Evolutionary conservation across 2,797 vertebrate species (phyloP).

Genomic region (Epinephelus malabaricus): DNA sequence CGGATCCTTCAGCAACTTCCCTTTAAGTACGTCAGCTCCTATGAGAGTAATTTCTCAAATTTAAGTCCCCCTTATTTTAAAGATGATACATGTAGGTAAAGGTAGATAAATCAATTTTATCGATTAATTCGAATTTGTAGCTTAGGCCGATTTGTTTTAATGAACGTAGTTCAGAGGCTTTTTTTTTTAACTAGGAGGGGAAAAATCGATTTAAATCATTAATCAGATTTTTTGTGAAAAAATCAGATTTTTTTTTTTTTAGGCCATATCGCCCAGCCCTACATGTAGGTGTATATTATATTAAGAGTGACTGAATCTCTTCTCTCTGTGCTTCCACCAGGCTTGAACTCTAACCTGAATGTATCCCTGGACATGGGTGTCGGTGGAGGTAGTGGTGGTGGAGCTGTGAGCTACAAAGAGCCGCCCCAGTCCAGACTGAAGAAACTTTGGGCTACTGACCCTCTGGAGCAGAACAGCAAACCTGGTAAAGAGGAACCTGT

Average conservation of each 20-base stretch:
- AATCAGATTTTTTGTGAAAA: too few relatives aligned
- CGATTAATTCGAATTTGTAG: too few relatives aligned
- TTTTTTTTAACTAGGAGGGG: too few relatives aligned
- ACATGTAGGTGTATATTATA: neutral
- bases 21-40: conserved; percentile 91
- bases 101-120: too few relatives aligned
- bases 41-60: neutral
- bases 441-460: conserved; percentile 97
- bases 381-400: conserved; percentile 71
- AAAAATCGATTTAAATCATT: too few relatives aligned
- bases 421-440: conserved; percentile 97
- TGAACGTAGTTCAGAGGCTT: too few relatives aligned
- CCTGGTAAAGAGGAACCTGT: conserved; percentile 85
- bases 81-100: neutral
- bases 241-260: too few relatives aligned
- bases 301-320: neutral
- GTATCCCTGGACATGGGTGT: conserved; percentile 96
- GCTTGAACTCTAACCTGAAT: conserved; percentile 99
- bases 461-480: conserved; percentile 99
- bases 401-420: conserved; percentile 93
- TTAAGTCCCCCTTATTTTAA: neutral
- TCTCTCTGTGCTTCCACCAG: conserved; percentile 71
- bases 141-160: too few relatives aligned
- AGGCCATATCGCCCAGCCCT: too few relatives aligned
- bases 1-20: conserved; percentile 94